Conservation (phyloP, 2,797 vertebrate genomes). For the Cossypha dichroa region DNA sequence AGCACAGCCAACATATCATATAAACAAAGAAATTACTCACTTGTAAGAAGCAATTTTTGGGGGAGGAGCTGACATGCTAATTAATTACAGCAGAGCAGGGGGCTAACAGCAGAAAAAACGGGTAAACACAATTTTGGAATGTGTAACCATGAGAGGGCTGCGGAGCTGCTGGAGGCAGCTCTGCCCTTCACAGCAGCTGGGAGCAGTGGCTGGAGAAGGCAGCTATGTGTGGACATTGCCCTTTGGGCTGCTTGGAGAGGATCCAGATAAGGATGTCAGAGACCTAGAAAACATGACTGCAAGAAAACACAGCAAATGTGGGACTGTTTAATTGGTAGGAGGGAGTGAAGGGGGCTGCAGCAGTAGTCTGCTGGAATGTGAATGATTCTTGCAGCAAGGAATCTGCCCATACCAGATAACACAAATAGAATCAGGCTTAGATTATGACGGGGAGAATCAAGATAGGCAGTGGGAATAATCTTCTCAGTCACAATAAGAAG, state of each 20-base stretch:
- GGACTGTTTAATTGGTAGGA: neutral
- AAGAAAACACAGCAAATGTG: neutral
- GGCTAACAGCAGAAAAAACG: neutral
- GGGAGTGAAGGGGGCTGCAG: neutral
- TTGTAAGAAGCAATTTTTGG: neutral
- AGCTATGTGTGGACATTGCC: neutral
- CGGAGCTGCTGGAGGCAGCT: rapidly evolving
- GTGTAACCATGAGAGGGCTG: neutral
- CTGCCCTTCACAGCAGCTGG: neutral
- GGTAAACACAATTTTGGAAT: neutral
- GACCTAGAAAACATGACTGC: neutral
- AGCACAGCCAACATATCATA: neutral
- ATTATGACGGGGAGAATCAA: neutral
- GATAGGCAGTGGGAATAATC: neutral
- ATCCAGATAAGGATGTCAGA: neutral
- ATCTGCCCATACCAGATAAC: neutral
- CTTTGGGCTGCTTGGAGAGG: neutral
- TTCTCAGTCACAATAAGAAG: neutral
- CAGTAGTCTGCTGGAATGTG: neutral
- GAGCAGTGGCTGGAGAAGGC: neutral
- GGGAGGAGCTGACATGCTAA: neutral
- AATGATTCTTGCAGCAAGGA: neutral
- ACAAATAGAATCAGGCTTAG: neutral
- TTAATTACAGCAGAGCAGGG: neutral
- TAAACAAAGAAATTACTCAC: neutral